Percentiles rank a stretch among this genome's conserved stretches.
Evolutionary conservation across 2,113 vertebrate species (phyloP).

Genomic region (Tyto alba): DNA sequence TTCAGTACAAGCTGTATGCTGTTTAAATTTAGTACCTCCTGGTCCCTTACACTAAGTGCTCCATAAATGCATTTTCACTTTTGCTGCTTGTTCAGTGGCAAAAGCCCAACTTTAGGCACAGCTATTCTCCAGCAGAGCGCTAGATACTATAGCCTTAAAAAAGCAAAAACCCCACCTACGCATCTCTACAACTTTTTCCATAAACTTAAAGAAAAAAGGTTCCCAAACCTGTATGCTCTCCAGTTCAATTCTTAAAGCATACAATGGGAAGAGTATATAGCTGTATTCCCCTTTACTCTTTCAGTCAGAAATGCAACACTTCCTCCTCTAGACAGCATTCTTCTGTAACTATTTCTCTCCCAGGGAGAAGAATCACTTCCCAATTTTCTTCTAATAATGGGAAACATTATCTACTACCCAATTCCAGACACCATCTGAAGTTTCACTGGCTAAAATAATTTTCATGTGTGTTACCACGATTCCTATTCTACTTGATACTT

Average conservation of each 20-base stretch:
- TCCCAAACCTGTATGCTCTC: not conserved
- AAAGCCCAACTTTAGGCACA: not conserved
- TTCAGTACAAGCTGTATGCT: not conserved
- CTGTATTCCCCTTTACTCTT: not conserved
- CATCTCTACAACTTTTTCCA: not conserved
- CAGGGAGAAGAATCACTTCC: not conserved
- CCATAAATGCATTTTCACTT: not conserved
- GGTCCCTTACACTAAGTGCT: not conserved
- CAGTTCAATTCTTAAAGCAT: not conserved
- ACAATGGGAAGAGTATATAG: not conserved
- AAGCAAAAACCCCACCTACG: not conserved
- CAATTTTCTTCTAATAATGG: not conserved
- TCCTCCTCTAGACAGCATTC: not conserved
- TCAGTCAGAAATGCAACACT: not conserved
- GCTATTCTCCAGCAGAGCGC: not conserved
- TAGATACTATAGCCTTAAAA: not conserved
- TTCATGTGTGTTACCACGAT: not conserved
- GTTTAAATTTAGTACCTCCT: not conserved
- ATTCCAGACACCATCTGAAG: not conserved
- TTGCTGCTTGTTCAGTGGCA: not conserved
- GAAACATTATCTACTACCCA: not conserved
- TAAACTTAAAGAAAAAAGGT: not conserved
- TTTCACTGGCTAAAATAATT: not conserved
- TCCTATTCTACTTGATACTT: not conserved
- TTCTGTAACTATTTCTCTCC: not conserved